A percentile compares a stretch with the other conserved stretches of the same genome.
Evolutionary conservation across 1,140 invertebrate species (phyloP).

Genomic region (Dendrolimus punctatus): DNA sequence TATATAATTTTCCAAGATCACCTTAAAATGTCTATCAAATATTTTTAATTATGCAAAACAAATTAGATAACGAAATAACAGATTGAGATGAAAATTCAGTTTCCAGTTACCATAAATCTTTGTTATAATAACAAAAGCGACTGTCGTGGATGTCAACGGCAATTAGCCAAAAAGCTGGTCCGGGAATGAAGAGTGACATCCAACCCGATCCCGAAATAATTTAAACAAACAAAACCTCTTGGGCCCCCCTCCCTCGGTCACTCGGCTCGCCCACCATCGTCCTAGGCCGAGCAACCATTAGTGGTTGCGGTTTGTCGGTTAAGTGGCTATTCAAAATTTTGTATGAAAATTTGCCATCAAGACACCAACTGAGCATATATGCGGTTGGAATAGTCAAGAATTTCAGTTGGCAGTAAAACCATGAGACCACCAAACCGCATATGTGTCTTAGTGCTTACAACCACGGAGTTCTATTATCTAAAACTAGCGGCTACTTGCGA

Average conservation of each 20-base stretch:
- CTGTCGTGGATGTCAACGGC: slow-evolving; percentile 16
- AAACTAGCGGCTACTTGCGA: no score
- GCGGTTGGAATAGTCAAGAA: no score
- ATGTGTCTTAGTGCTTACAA: no score
- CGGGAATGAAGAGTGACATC: slow-evolving; percentile 27
- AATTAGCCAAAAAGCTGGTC: slow-evolving; percentile 25
- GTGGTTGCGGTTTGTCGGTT: neutral
- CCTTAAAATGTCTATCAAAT: no score
- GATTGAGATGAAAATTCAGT: slow-evolving; percentile 3
- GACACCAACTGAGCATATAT: neutral
- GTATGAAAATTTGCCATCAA: neutral
- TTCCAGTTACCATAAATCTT: slow-evolving; percentile 6
- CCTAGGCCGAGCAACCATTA: neutral
- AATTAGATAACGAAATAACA: no score
- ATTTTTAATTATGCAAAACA: no score
- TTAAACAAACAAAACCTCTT: slow-evolving; percentile 40
- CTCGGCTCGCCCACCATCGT: neutral
- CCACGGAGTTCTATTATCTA: no score
- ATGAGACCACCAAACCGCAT: no score
- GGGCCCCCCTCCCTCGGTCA: neutral
- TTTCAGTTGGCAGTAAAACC: no score
- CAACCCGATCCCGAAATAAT: slow-evolving; percentile 15
- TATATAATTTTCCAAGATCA: no score
- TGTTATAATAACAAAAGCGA: slow-evolving; percentile 16
- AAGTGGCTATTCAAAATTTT: neutral